phyloP scores from a whole-genome alignment of 2,888 invertebrate species.

The Sussaba pulchella region DNA sequence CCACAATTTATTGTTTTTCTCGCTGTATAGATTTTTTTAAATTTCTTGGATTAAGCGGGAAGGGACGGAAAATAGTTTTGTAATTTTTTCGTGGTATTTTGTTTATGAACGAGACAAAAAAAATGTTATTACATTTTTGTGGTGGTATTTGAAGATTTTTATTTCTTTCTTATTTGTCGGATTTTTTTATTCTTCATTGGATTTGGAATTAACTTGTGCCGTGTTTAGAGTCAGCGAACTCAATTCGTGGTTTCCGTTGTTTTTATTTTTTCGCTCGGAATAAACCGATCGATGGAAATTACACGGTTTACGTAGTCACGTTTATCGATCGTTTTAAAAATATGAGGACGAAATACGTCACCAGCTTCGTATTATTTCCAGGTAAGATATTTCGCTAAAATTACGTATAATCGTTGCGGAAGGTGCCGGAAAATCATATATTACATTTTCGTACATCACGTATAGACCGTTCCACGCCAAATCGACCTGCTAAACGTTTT shows the following conservation, averaged over 20 bases:
- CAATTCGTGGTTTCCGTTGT: conserved; percentile 7
- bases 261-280: conserved; percentile 32
- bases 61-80: too few species aligned
- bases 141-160: too few species aligned
- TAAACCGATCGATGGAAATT: conserved; percentile 41
- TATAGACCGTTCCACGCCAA: background rate
- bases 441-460: background rate
- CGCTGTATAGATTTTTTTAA: too few species aligned
- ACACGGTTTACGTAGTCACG: background rate
- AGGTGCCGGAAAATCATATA: background rate
- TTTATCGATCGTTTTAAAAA: conserved; percentile 7
- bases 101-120: too few species aligned
- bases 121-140: too few species aligned
- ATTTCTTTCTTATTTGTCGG: too few species aligned
- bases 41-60: too few species aligned
- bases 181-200: too few species aligned
- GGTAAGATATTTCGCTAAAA: background rate
- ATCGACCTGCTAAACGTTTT: too few species aligned
- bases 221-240: conserved; percentile 62
- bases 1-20: too few species aligned
- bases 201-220: too few species aligned
- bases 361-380: background rate
- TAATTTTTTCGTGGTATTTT: too few species aligned
- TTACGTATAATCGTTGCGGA: conserved; percentile 13
- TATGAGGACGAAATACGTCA: conserved; percentile 1